Base-by-base conservation (phyloP, 2,113 vertebrate species). In the Silurus meridionalis region DNA sequence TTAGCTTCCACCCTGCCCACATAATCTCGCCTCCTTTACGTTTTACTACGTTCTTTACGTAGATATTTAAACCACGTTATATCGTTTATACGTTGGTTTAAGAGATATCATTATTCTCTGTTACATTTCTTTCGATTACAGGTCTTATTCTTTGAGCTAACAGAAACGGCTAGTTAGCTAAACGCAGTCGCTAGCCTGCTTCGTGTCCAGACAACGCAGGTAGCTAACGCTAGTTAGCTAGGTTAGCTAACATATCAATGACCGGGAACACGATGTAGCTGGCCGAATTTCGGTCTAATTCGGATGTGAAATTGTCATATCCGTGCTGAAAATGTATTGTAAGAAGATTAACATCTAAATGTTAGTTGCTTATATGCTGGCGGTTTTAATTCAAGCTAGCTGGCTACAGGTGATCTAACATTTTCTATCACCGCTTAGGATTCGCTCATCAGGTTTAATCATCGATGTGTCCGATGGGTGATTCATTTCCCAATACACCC, bases 111-210 rank as follows among this genome's bases (percentile, higher is more conserved):
- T 3, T 17, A 5, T 37, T 2, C 55, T 19, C 2, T 4, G 52
- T 28, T 19, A 15, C n/a, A 80, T 10, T 5, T 79, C 37, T 28
- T 79, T 23, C 48, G 6, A 60, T 80, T 46, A 78, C 69, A 48
- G 6, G 48, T 82, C 8, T 64, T 15, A 23, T 78, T 13, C 37
- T 11, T 14, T 52, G 17, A 64, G n/a, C 53, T 46, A 61, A 37
- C 19, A 9, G 84, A 80, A 72, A 10, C 81, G 84, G 89, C 83
- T 25, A 80, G 74, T 60, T 81, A 15, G 80, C 48, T 52, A 50
- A 28, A 17, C 48, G 14, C 9, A 13, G 48, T 8, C 63, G 81
- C 81, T 57, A 69, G 64, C 66, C 23, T 57, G 52, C 66, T 57
- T 58, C 52, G 13, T 7, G 37, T 25, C 25, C 19, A 37, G 21